phyloP scores from a whole-genome alignment of 1,140 invertebrate genomes.

The Orussus abietinus region DNA sequence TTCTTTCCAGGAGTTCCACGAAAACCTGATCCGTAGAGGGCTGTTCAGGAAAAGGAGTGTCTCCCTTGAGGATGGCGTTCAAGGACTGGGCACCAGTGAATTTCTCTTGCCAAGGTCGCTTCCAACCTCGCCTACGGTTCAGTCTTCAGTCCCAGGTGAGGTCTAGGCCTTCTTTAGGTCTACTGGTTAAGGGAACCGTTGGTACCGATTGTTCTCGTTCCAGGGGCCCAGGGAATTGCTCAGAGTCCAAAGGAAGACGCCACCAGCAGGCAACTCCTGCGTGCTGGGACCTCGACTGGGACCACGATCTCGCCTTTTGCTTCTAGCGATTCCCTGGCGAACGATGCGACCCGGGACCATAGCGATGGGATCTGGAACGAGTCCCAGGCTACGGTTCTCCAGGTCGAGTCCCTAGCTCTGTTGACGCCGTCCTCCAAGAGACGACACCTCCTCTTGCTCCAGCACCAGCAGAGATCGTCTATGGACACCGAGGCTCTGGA shows the following conservation, averaged over 20 bases:
- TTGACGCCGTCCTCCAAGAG: conserved; percentile 72
- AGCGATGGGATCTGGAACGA: conserved; percentile 85
- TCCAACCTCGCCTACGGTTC: conserved; percentile 48
- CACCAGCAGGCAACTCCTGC: conserved; percentile 26
- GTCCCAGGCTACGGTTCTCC: conserved; percentile 77
- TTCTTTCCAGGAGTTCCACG: conserved; percentile 65
- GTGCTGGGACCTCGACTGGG: conserved; percentile 27
- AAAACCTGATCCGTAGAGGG: conserved; percentile 70
- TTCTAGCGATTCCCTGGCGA: conserved; percentile 74
- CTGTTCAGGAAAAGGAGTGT: conserved; percentile 68
- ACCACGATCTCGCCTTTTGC: conserved; percentile 64
- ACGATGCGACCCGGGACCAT: conserved; percentile 72
- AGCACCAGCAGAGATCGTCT: conserved; percentile 79
- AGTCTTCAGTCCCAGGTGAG: conserved; percentile 35
- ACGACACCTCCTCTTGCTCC: conserved; percentile 69
- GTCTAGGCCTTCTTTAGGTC: not conserved
- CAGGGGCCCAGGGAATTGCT: conserved; percentile 11
- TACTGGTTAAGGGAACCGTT: conserved; percentile 6
- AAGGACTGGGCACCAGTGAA: conserved; percentile 37
- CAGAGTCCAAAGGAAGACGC: conserved; percentile 27
- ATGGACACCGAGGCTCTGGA: conserved; percentile 77
- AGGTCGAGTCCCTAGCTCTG: conserved; percentile 65
- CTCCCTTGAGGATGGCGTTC: conserved; percentile 60
- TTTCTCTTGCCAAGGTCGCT: conserved; percentile 47
- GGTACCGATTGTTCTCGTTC: conserved; percentile 3